A percentile compares a stretch with the other conserved stretches of the same genome.
These are phyloP conservation scores for Leucopternis melanops DNA, from an alignment of 2,113 vertebrate genomes.

Conservation along the genomic window DNA sequence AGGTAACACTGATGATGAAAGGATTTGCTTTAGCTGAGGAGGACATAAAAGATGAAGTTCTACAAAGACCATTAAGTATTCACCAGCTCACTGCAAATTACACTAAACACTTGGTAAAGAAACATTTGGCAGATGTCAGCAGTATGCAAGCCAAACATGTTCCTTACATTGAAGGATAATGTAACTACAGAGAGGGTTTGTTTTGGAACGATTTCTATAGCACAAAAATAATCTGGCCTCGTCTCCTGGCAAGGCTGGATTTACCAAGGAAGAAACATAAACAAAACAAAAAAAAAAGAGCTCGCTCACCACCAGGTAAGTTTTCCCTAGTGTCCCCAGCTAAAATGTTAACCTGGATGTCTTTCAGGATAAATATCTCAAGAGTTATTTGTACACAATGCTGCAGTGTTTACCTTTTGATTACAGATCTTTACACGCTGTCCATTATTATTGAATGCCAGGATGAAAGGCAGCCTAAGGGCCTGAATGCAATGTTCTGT, in stretches of 20 bases:
- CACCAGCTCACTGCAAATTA: constrained; percentile 51
- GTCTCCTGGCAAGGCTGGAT: background rate
- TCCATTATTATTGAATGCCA: constrained; percentile 56
- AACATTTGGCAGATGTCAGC: constrained; percentile 61
- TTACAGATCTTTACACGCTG: constrained; percentile 58
- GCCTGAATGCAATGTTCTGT: constrained; percentile 4
- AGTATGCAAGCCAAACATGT: constrained; percentile 57
- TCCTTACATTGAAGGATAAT: constrained; percentile 69
- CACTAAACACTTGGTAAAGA: constrained; percentile 45
- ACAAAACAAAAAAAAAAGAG: background rate
- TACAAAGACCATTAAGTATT: constrained; percentile 41
- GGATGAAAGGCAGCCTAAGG: constrained; percentile 55
- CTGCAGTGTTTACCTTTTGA: constrained; percentile 54
- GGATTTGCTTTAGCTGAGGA: constrained; percentile 21
- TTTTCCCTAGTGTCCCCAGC: constrained; percentile 22
- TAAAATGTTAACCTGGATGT: constrained; percentile 42
- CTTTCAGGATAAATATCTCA: constrained; percentile 54
- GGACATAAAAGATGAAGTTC: constrained; percentile 44
- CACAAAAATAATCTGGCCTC: constrained; percentile 12
- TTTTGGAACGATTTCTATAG: constrained; percentile 43
- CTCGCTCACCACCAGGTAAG: background rate
- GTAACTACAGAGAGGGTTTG: constrained; percentile 52
- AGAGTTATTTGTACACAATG: constrained; percentile 41
- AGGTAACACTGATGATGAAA: constrained; percentile 35
- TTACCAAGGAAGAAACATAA: background rate